phyloP scores from a whole-genome alignment of 2,797 vertebrate species.

The Botia almorhae region DNA sequence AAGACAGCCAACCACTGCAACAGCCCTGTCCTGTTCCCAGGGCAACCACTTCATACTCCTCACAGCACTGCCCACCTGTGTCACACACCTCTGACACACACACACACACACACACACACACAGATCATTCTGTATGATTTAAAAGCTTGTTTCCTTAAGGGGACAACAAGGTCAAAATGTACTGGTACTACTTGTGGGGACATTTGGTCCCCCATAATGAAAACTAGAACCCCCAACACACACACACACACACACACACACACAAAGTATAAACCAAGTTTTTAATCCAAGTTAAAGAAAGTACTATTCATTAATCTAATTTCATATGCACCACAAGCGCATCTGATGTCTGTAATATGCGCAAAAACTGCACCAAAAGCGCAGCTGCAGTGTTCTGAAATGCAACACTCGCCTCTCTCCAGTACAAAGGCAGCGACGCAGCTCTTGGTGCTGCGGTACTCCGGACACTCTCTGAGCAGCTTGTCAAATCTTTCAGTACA shows the following conservation, averaged over 20 bases:
- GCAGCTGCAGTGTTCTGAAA: background rate
- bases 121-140: no score
- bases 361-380: background rate
- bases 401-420: conserved; percentile 69
- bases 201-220: no score
- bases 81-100: conserved; percentile 59
- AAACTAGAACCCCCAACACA: background rate
- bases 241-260: background rate
- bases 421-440: conserved; percentile 79
- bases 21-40: conserved; percentile 73
- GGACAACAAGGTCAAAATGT: no score
- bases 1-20: conserved; percentile 72
- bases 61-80: conserved; percentile 52
- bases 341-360: no score
- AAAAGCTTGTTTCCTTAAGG: no score
- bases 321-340: no score
- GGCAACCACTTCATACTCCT: conserved; percentile 75
- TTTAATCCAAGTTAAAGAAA: no score
- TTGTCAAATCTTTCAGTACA: conserved; percentile 72
- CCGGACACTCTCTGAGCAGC: conserved; percentile 72
- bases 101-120: conserved; percentile 1
- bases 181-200: no score
- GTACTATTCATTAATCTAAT: no score
- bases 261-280: no score
- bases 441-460: conserved; percentile 71